phyloP scores from a whole-genome alignment of 1,140 invertebrate genomes.

The Hypsibius dujardini region DNA sequence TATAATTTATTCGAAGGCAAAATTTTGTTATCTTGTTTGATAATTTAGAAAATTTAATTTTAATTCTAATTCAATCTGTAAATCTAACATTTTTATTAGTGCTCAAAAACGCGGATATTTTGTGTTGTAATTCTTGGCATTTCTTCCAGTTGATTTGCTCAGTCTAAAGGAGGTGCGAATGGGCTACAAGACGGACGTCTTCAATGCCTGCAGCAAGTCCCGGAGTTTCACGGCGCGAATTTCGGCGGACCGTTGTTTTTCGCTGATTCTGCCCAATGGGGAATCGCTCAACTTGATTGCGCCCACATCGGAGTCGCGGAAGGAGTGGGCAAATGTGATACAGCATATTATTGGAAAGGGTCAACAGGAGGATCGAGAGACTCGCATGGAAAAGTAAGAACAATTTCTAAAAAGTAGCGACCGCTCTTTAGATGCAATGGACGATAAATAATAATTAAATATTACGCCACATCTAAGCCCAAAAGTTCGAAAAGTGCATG shows the following conservation, averaged over 20 bases:
- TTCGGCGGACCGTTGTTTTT: not conserved
- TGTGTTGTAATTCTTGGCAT: no score
- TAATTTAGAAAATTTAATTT: not conserved
- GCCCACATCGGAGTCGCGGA: not conserved
- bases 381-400: not conserved
- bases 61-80: not conserved
- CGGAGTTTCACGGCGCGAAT: not conserved
- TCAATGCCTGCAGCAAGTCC: conserved; percentile 29
- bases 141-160: conserved; percentile 30
- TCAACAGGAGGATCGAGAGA: not conserved
- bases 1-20: no score
- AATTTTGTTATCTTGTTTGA: not conserved
- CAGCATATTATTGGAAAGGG: not conserved
- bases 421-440: not conserved
- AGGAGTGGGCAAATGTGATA: not conserved
- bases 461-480: not conserved
- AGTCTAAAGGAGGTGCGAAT: conserved; percentile 35
- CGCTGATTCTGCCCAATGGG: not conserved
- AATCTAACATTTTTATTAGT: not conserved
- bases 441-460: not conserved
- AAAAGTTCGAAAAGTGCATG: not conserved
- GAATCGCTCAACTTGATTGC: not conserved
- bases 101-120: no score
- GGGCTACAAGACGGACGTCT: conserved; percentile 37
- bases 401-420: not conserved